Conservation (phyloP, 2,797 vertebrate species). For the Urosaurus nigricauda region DNA sequence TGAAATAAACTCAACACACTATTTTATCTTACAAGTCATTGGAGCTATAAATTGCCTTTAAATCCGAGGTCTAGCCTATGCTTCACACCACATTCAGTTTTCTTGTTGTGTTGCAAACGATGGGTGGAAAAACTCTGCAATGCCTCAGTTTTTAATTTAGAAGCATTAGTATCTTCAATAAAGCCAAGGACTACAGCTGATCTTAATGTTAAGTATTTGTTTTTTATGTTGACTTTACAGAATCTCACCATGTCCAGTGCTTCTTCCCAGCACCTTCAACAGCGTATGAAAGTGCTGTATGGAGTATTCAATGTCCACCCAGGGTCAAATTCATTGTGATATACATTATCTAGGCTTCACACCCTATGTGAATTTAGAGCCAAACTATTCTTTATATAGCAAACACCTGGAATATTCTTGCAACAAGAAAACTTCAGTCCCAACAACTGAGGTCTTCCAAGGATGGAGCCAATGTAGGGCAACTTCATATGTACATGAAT, state of each 20-base stretch:
- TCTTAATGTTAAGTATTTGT: not conserved
- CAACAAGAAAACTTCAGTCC: too few species aligned
- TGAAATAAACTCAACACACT: constrained; percentile 62
- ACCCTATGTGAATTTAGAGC: too few species aligned
- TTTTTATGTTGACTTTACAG: constrained; percentile 18
- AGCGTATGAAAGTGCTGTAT: not conserved
- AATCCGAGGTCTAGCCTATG: constrained; percentile 41
- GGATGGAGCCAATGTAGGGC: not conserved
- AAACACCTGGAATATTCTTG: too few species aligned
- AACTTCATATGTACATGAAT: not conserved
- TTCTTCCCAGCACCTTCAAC: not conserved
- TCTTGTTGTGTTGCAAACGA: not conserved
- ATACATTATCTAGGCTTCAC: not conserved
- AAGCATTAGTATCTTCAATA: constrained; percentile 2
- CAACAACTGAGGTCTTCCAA: too few species aligned
- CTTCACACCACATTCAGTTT: constrained; percentile 23
- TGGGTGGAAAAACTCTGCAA: not conserved
- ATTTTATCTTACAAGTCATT: constrained; percentile 63
- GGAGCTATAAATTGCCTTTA: constrained; percentile 75
- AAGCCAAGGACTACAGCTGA: not conserved
- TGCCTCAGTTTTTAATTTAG: not conserved
- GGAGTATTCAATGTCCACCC: too few species aligned
- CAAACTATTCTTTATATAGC: too few species aligned
- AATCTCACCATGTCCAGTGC: constrained; percentile 7
- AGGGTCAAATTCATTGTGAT: not conserved